Conservation (phyloP, 1,140 invertebrate genomes). For the Sminthurides bifidus region DNA sequence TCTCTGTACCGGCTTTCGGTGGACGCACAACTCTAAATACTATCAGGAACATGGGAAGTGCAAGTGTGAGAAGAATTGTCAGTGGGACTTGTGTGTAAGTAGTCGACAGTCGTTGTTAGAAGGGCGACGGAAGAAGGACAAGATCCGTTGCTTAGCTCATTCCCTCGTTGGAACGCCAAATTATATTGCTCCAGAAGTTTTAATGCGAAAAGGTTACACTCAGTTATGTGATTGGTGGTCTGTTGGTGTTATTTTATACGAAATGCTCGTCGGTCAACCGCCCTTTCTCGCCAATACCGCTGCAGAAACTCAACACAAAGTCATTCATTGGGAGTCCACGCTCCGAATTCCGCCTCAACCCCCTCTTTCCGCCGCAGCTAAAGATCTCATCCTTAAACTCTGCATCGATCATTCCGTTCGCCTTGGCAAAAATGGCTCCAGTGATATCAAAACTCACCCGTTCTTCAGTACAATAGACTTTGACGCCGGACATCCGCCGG, state of each 20-base stretch:
- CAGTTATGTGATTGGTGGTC: slow-evolving; percentile 98
- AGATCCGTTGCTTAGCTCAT: slow-evolving; percentile 87
- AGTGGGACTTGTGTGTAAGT: slow-evolving; percentile 52
- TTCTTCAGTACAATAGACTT: slow-evolving; percentile 87
- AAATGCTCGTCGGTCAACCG: slow-evolving; percentile 88
- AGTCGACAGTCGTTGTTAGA: slow-evolving; percentile 5
- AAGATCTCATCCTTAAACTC: slow-evolving; percentile 77
- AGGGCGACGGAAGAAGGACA: slow-evolving; percentile 47
- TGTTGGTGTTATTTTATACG: slow-evolving; percentile 95
- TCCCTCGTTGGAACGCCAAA: slow-evolving; percentile 97
- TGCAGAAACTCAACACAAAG: slow-evolving; percentile 92
- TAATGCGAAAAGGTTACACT: slow-evolving; percentile 83
- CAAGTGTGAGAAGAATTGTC: slow-evolving; percentile 3
- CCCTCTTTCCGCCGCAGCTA: slow-evolving; percentile 70
- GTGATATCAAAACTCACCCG: slow-evolving; percentile 83
- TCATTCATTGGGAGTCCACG: slow-evolving; percentile 90
- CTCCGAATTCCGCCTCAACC: slow-evolving; percentile 78
- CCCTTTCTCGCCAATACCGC: slow-evolving; percentile 88
- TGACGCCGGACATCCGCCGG: slow-evolving; percentile 67
- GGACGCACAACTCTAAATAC: slow-evolving; percentile 99
- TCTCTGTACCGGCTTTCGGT: slow-evolving; percentile 91
- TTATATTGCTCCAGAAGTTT: slow-evolving; percentile 98
- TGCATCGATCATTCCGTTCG: slow-evolving; percentile 66
- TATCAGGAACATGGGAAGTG: slow-evolving; percentile 75
- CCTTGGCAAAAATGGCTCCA: slow-evolving; percentile 78